phyloP scores from a whole-genome alignment of 92 coral and sea anemone genomes.

The Parazoanthus swiftii region DNA sequence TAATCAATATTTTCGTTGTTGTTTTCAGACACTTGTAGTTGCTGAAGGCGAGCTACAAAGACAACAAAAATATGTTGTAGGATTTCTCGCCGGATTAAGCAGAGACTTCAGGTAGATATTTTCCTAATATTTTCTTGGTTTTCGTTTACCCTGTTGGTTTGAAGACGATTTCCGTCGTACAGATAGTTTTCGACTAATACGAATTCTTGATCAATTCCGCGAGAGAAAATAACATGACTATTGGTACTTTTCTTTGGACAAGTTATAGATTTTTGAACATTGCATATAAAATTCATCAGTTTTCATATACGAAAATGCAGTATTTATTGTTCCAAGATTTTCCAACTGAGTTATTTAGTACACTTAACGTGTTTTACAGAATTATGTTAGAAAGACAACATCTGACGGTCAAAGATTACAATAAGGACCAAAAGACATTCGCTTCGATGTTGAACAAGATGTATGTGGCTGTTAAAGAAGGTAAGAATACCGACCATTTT shows the following conservation, averaged over 20 bases:
- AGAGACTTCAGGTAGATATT: slow-evolving; percentile 84
- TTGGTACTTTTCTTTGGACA: background rate
- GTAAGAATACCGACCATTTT: slow-evolving; percentile 45
- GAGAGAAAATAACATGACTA: background rate
- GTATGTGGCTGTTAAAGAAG: slow-evolving; percentile 88
- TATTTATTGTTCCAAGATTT: background rate
- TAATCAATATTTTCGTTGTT: background rate
- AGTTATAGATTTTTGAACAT: too few relatives aligned
- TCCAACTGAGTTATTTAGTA: background rate
- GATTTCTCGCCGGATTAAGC: slow-evolving; percentile 86
- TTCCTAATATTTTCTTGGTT: background rate
- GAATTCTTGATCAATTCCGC: background rate
- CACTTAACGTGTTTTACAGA: slow-evolving; percentile 38
- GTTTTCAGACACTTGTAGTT: slow-evolving; percentile 75
- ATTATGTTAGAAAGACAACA: slow-evolving; percentile 86
- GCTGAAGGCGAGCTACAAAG: slow-evolving; percentile 97
- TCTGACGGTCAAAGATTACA: slow-evolving; percentile 77
- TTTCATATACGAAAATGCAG: too few relatives aligned
- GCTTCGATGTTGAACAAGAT: slow-evolving; percentile 94
- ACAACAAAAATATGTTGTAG: slow-evolving; percentile 92
- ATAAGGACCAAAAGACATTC: slow-evolving; percentile 89
- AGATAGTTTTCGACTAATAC: background rate
- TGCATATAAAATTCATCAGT: too few relatives aligned
- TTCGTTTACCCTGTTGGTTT: background rate
- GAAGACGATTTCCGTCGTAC: background rate